Conservation (phyloP, 2,888 invertebrate genomes). For the Rutpela maculata region DNA sequence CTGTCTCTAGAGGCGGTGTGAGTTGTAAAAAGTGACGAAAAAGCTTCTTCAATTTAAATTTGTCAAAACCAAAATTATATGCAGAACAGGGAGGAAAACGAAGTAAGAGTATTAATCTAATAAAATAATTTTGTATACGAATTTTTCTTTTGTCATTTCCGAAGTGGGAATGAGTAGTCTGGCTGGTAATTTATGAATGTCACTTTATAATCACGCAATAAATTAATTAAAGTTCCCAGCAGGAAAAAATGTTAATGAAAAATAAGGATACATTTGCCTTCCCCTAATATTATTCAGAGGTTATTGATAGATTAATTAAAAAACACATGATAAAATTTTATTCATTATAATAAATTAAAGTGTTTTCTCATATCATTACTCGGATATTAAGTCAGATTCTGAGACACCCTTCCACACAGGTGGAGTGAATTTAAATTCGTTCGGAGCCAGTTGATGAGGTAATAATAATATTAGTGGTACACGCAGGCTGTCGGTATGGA, state of each 20-base stretch:
- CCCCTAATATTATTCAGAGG: neutral
- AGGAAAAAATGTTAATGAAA: neutral
- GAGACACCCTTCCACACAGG: too few species aligned
- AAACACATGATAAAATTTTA: too few species aligned
- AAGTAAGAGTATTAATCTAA: slow-evolving; percentile 14
- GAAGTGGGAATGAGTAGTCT: neutral
- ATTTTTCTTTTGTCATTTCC: neutral
- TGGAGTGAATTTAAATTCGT: too few species aligned
- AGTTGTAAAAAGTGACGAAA: slow-evolving; percentile 9
- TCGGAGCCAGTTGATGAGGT: too few species aligned
- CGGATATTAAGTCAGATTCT: neutral
- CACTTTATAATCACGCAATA: slow-evolving; percentile 7
- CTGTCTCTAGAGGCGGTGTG: neutral
- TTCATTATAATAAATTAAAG: neutral
- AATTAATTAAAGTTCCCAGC: neutral
- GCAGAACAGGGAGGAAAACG: neutral
- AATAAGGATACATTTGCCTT: neutral
- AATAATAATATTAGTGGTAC: too few species aligned
- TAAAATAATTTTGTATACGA: slow-evolving; percentile 8
- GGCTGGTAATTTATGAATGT: slow-evolving; percentile 4
- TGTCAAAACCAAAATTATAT: slow-evolving; percentile 25
- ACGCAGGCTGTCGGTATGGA: too few species aligned
- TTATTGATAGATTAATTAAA: neutral
- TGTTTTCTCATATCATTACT: neutral
- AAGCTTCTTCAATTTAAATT: slow-evolving; percentile 24